Base-by-base conservation (phyloP, 92 coral and sea anemone species). In the Muricea muricata region DNA sequence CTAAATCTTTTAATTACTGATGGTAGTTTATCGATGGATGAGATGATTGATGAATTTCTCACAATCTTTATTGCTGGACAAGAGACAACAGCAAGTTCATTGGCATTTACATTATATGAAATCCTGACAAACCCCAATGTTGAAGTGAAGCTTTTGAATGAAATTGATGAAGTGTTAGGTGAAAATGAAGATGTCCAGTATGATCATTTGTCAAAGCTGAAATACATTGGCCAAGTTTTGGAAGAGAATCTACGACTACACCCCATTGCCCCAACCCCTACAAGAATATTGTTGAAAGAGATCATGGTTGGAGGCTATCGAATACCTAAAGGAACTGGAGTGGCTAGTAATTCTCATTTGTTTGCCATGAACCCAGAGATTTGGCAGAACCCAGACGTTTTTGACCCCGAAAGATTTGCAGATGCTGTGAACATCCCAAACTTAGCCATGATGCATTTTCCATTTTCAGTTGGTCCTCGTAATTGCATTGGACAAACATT, bases 161-260 rank as follows among this genome's bases (percentile, higher is more conserved):
- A 94, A 57, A 13, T 94, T 1, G 40, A 79, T 11, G 77, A 82
- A 6, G 90, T 92, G 54, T 68, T 94, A 11, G 91, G 70, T 8
- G 65, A 39, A 31, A 84, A 63, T n/a, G 66, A 33, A 2, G 45
- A 29, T 54, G 89, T 94, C 40, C 91, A 90, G 23, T 92, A 87
- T 78, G 91, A 87, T 65, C 95, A 94, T 78, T 87, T 94, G 40
- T 84, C 89, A 29, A 89, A 94, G 35, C 91, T 94, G 12, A 84
- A 92, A 75, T 94, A 89, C 80, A 91, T 94, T 40, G 92, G 85
- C 40, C 93, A 87, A 73, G 85, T 87, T 23, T 73, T 93, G 60
- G 90, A 93, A 55, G 98, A 93, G 71, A 57, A 89, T 57, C 73
- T 93, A 25, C 89, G 98, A 15, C 63, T 78, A 15, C 91, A 93